Evolutionary conservation across 2,113 vertebrate species (phyloP).

Genomic region (Sturnira hondurensis): DNA sequence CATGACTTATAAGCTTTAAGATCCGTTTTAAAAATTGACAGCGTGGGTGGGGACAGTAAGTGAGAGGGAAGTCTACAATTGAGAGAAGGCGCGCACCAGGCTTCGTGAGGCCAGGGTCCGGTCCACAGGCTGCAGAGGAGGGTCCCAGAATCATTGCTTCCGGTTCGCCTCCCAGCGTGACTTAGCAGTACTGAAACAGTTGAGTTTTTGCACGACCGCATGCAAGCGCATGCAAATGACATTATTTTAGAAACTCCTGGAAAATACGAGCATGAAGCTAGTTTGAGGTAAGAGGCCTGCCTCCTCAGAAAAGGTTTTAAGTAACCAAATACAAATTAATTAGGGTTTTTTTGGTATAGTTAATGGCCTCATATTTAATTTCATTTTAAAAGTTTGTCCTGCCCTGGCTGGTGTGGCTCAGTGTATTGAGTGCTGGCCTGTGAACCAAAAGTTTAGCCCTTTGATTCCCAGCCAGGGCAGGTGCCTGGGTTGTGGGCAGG

Average conservation of each 20-base stretch:
- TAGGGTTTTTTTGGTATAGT: background rate
- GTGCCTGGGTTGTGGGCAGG: no score
- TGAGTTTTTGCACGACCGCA: background rate
- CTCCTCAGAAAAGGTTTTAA: background rate
- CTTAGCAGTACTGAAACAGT: background rate
- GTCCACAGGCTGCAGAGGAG: background rate
- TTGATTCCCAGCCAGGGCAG: no score
- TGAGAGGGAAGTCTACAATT: background rate
- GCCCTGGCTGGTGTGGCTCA: background rate
- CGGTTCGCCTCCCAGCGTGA: background rate
- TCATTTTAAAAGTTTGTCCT: background rate
- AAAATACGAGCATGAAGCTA: background rate
- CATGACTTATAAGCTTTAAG: background rate
- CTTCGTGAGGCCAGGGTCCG: background rate
- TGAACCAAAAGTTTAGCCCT: no score
- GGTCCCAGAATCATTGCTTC: background rate
- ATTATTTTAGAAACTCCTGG: slow-evolving; percentile 8
- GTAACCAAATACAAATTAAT: no score
- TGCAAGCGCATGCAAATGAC: background rate
- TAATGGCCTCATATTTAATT: background rate
- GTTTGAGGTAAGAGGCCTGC: background rate
- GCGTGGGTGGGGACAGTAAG: background rate
- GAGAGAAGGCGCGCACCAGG: background rate
- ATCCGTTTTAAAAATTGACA: background rate
- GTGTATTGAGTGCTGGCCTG: background rate